Evolutionary conservation across 2,888 invertebrate genomes (phyloP).

Genomic region (Cacoxenus indagator): DNA sequence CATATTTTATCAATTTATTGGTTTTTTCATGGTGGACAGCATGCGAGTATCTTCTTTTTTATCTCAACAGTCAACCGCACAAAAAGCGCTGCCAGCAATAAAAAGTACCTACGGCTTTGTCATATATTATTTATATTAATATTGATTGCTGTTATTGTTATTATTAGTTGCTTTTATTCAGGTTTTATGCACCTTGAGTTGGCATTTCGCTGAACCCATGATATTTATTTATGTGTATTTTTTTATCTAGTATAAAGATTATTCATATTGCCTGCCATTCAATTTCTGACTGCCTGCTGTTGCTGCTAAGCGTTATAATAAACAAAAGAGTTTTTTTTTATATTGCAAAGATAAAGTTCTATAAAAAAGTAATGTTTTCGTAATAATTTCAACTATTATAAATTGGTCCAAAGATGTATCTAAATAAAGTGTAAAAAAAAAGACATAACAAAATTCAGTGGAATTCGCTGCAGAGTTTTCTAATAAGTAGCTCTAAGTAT

Average conservation of each 20-base stretch:
- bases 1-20: conserved; percentile 63
- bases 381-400: no score
- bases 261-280: no score
- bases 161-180: conserved; percentile 25
- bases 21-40: conserved; percentile 41
- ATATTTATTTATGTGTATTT: not conserved
- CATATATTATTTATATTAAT: conserved; percentile 62
- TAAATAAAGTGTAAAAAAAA: no score
- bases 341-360: no score
- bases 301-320: no score
- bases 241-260: conserved; percentile 20
- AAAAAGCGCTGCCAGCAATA: not conserved
- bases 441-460: no score
- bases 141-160: conserved; percentile 59
- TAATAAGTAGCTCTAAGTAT: no score
- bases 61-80: not conserved
- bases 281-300: no score
- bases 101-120: conserved; percentile 25
- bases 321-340: no score
- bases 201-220: not conserved
- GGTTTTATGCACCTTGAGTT: not conserved
- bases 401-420: no score
- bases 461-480: no score
- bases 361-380: no score
- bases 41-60: not conserved